Percentiles rank a stretch among this genome's conserved stretches.
Evolutionary conservation across 2,113 vertebrate genomes (phyloP).

Genomic region (Circaetus gallicus): DNA sequence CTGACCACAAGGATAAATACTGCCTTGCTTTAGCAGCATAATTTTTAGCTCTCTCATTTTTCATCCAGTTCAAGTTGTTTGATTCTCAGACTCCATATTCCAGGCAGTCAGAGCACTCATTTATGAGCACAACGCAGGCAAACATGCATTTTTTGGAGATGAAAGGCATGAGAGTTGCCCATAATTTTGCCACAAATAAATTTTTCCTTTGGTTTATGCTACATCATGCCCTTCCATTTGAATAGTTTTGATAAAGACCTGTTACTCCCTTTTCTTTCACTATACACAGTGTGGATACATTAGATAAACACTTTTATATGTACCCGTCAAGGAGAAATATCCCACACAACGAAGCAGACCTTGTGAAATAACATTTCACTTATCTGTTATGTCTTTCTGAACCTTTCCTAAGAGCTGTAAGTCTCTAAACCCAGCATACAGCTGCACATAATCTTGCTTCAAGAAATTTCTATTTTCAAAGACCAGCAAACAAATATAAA

Average conservation of each 20-base stretch:
- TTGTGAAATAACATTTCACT: slow-evolving; percentile 60
- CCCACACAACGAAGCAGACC: slow-evolving; percentile 26
- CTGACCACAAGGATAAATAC: slow-evolving; percentile 43
- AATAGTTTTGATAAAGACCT: slow-evolving; percentile 63
- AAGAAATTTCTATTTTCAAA: not conserved
- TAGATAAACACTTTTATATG: slow-evolving; percentile 61
- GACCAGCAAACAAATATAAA: not conserved
- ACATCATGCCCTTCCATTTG: not conserved
- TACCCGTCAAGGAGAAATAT: slow-evolving; percentile 58
- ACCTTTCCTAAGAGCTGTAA: not conserved
- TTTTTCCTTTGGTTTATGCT: slow-evolving; percentile 33
- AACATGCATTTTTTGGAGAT: slow-evolving; percentile 6
- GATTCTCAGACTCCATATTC: slow-evolving; percentile 25
- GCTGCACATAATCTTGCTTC: not conserved
- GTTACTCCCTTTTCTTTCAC: slow-evolving; percentile 56
- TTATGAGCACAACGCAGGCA: not conserved
- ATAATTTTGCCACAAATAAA: slow-evolving; percentile 59
- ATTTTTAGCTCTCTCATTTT: slow-evolving; percentile 27
- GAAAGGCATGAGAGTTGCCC: slow-evolving; percentile 13
- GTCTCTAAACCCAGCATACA: not conserved
- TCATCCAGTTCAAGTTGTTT: slow-evolving; percentile 36
- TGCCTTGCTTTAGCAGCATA: not conserved
- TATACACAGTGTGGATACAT: slow-evolving; percentile 51
- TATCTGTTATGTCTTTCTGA: slow-evolving; percentile 46
- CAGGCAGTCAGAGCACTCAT: not conserved